Conservation (phyloP, 2,888 invertebrate species). For the Pachycephus smyrnensis region DNA sequence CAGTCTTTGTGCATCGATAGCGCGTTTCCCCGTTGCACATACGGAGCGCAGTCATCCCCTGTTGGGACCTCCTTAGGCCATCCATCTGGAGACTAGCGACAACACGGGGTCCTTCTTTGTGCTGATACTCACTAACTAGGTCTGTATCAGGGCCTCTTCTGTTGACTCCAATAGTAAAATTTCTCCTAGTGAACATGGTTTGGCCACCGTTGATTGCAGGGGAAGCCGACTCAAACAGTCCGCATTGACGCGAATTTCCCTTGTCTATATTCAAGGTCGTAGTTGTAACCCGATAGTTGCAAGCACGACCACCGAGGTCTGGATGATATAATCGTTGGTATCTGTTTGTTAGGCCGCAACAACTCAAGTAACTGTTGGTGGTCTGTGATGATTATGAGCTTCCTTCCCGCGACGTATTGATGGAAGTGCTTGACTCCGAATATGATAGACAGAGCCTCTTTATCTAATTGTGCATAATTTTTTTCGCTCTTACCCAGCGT, state of each 20-base stretch:
- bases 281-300: constrained; percentile 22
- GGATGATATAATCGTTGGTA: constrained; percentile 21
- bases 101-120: constrained; percentile 3
- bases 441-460: constrained; percentile 22
- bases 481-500: too few species aligned
- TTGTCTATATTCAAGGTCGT: constrained; percentile 14
- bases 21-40: constrained; percentile 18
- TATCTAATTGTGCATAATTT: too few species aligned
- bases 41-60: constrained; percentile 19
- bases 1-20: constrained; percentile 28
- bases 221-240: constrained; percentile 24
- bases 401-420: constrained; percentile 22
- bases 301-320: constrained; percentile 17
- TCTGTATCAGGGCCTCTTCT: constrained; percentile 2
- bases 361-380: constrained; percentile 28
- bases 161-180: not conserved
- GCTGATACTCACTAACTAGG: not conserved
- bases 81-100: constrained; percentile 2
- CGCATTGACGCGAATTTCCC: constrained; percentile 15
- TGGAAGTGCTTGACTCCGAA: constrained; percentile 23
- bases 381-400: constrained; percentile 25
- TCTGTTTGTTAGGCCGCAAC: constrained; percentile 20
- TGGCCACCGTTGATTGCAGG: not conserved
- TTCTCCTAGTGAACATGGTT: constrained; percentile 12
- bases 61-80: constrained; percentile 1